Evolutionary conservation across 1,140 invertebrate genomes (phyloP), one percentile per base, ranked within the genome.

Genomic region (Atta cephalotes): DNA sequence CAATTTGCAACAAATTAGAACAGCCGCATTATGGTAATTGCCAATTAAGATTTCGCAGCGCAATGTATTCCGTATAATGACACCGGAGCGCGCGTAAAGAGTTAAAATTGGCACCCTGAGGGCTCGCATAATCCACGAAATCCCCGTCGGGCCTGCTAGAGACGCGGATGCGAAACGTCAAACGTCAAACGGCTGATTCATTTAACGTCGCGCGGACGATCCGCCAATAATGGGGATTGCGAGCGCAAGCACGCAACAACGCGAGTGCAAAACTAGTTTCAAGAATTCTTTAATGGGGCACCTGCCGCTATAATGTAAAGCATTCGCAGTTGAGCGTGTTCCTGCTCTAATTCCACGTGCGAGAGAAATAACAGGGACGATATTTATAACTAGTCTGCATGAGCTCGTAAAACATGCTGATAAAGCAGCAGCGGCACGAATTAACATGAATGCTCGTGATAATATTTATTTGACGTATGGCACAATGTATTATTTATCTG

Each of bases 191-290:
- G n/a, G 78, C 68, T 82, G 80, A 84, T 84, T 84, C 80, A 84
- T 84, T 84, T 84, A 84, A 84, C 68, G 39, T 82, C 88, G 84
- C 88, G 78, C 85, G 60, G 31, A 87, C 81, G 87, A 86, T 90
- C 81, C 80, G 88, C 81, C 56, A 88, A 90, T 89, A 80, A 66
- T 66, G 35, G 66, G 51, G 76, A 82, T 81, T n/a, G 78, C 78
- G 60, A 60, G n/a, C 62, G 84, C 85, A 70, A 81, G 39, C 88
- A 90, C 88, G 85, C 86, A 88, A 89, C 70, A 68, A 87, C 80
- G 62, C 62, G 65, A 90, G 70, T 56, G 16, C 82, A 21, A 10
- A 81, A 82, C 81, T 88, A 90, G 81, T 82, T 81, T 77, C 80
- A 31, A 66, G 84, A 84, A 89, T 85, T 85, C 39, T 65, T 78